Evolutionary conservation across 2,113 vertebrate genomes (phyloP).

Genomic region (Hypocryptadius cinnamomeus): DNA sequence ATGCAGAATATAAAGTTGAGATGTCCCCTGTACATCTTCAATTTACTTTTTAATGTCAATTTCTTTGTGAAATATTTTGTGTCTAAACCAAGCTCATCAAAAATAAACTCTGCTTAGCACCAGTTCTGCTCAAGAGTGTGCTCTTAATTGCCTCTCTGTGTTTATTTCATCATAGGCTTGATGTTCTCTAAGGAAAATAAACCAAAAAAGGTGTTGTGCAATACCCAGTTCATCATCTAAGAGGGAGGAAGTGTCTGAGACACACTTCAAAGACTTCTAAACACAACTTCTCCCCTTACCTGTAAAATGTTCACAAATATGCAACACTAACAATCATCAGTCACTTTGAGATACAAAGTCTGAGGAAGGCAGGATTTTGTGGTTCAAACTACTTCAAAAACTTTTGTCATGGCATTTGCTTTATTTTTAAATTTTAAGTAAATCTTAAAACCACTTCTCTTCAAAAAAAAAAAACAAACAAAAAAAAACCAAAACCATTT

Average conservation of each 20-base stretch:
- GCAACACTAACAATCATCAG: neutral
- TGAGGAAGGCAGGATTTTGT: neutral
- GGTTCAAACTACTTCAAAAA: neutral
- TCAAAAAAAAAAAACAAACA: too few relatives aligned
- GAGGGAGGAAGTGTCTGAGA: neutral
- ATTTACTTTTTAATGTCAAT: neutral
- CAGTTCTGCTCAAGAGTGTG: neutral
- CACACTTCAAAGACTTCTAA: neutral
- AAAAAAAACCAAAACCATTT: too few relatives aligned
- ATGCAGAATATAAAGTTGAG: neutral
- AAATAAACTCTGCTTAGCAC: neutral
- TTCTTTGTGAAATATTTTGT: neutral
- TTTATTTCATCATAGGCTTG: neutral
- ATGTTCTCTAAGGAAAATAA: neutral
- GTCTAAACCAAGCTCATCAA: neutral
- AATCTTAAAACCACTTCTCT: neutral
- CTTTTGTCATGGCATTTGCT: neutral
- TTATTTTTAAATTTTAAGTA: neutral
- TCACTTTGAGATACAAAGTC: neutral
- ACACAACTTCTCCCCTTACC: neutral
- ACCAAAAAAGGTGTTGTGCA: neutral
- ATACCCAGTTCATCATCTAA: neutral
- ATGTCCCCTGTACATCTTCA: neutral
- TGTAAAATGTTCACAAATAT: fast-evolving
- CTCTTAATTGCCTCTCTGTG: neutral